These are phyloP conservation scores for Tadarida brasiliensis DNA, from an alignment of 2,797 vertebrate species.

Conservation along the genomic window DNA sequence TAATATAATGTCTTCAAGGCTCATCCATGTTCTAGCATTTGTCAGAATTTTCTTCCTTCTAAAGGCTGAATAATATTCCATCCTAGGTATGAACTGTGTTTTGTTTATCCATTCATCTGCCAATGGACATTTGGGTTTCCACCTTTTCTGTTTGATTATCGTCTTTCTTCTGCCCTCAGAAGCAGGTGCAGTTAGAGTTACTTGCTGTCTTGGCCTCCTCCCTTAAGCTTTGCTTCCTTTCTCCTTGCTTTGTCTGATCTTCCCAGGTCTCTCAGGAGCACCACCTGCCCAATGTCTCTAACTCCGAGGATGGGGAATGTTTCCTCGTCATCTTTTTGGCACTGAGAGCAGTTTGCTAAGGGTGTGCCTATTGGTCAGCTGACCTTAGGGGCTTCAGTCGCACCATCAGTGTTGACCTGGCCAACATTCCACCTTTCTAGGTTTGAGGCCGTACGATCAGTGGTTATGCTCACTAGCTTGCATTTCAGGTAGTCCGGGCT, in stretches of 20 bases:
- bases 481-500: background rate
- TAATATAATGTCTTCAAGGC: background rate
- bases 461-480: background rate
- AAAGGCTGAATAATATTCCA: background rate
- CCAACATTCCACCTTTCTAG: background rate
- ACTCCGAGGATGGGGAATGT: conserved; percentile 1
- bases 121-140: rapidly evolving
- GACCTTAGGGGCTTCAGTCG: background rate
- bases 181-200: background rate
- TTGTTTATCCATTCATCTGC: background rate
- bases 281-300: background rate
- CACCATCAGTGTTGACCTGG: background rate
- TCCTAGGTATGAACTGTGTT: background rate
- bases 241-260: background rate
- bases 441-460: background rate
- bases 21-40: background rate
- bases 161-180: background rate
- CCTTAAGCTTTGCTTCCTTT: background rate
- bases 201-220: background rate
- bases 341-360: conserved; percentile 68
- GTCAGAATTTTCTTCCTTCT: background rate
- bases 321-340: conserved; percentile 55
- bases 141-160: background rate
- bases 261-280: background rate
- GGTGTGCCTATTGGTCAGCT: background rate